phyloP scores from a whole-genome alignment of 1,140 invertebrate genomes.

The Antheraea pernyi region DNA sequence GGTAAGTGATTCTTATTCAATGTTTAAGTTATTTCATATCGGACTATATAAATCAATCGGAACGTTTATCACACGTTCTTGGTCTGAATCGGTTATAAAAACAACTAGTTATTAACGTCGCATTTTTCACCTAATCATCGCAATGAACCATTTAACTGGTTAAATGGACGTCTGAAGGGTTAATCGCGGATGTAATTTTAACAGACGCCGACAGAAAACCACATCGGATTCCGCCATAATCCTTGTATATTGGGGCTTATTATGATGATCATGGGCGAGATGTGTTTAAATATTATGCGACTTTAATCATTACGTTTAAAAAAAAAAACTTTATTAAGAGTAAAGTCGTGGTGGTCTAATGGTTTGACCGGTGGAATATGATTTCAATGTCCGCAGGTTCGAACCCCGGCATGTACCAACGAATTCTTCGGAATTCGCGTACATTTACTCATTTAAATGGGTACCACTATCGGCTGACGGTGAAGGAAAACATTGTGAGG shows the following conservation, averaged over 20 bases:
- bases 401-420: too few species aligned
- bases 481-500: too few species aligned
- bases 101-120: background rate
- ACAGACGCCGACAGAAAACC: constrained; percentile 42
- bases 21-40: background rate
- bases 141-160: constrained; percentile 35
- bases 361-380: too few species aligned
- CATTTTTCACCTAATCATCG: constrained; percentile 52
- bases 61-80: background rate
- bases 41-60: background rate
- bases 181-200: constrained; percentile 62
- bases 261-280: background rate
- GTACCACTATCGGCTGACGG: too few species aligned
- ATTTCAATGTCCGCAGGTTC: too few species aligned
- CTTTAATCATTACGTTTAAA: too few species aligned
- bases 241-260: constrained; percentile 12
- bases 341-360: too few species aligned
- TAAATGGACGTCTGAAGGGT: constrained; percentile 44
- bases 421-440: too few species aligned
- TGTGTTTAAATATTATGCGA: background rate
- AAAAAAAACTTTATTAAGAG: too few species aligned
- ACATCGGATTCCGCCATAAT: constrained; percentile 45
- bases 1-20: background rate
- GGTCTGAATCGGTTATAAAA: background rate
- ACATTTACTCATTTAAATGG: too few species aligned